Percentiles rank a stretch among this genome's conserved stretches.
phyloP scores from a whole-genome alignment of 2,113 vertebrate species.

The Scatophagus argus region DNA sequence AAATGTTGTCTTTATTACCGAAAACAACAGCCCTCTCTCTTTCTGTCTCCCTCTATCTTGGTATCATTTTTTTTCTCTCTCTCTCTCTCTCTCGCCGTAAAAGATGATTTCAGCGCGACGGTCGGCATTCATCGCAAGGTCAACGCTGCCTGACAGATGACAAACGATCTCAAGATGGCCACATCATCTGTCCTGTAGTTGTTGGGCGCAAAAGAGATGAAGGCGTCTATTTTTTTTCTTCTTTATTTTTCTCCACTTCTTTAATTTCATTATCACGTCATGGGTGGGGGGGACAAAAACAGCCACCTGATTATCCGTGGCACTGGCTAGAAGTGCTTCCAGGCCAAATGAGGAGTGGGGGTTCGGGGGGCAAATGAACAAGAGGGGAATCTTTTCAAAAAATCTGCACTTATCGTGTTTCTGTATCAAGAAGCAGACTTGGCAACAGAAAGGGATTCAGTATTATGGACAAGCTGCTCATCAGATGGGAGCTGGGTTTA shows the following conservation, averaged over 20 bases:
- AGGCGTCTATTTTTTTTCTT: slow-evolving; percentile 66
- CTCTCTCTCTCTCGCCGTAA: slow-evolving; percentile 51
- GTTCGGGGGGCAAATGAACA: slow-evolving; percentile 39
- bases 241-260: slow-evolving; percentile 44
- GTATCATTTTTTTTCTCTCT: background rate
- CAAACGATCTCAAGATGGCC: slow-evolving; percentile 87
- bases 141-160: slow-evolving; percentile 86
- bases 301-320: slow-evolving; percentile 70
- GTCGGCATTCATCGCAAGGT: slow-evolving; percentile 85
- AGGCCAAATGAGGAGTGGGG: slow-evolving; percentile 51
- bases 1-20: slow-evolving; percentile 89
- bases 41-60: slow-evolving; percentile 41
- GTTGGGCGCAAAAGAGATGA: slow-evolving; percentile 73
- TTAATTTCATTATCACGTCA: slow-evolving; percentile 60
- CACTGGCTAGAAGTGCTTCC: slow-evolving; percentile 52
- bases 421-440: slow-evolving; percentile 80
- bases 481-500: slow-evolving; percentile 87
- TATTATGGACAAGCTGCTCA: slow-evolving; percentile 87
- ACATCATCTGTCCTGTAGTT: slow-evolving; percentile 84
- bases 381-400: slow-evolving; percentile 71
- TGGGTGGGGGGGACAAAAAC: slow-evolving; percentile 43
- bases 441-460: slow-evolving; percentile 78
- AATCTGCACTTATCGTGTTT: slow-evolving; percentile 80
- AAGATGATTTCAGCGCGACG: slow-evolving; percentile 79
- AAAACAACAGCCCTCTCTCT: slow-evolving; percentile 78